These are phyloP conservation scores for Euspilapteryx auroguttella DNA, from an alignment of 2,888 invertebrate species.

Conservation along the genomic window DNA sequence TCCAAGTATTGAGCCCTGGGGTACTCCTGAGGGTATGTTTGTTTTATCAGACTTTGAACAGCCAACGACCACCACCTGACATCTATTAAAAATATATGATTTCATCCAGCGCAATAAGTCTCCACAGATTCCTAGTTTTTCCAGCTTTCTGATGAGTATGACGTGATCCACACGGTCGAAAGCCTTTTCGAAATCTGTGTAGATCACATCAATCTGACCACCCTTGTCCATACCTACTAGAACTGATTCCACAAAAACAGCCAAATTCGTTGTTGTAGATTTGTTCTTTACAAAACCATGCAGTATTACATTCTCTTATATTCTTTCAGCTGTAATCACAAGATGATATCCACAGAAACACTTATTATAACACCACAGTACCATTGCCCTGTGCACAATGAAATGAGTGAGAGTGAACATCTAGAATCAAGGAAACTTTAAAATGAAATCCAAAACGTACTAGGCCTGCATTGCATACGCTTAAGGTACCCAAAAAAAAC, in stretches of 20 bases:
- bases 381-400: too few species aligned
- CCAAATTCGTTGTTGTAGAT: not conserved
- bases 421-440: too few species aligned
- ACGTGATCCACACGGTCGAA: slow-evolving; percentile 1
- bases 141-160: not conserved
- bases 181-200: slow-evolving; percentile 1
- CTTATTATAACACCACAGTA: too few species aligned
- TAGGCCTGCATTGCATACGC: too few species aligned
- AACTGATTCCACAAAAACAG: not conserved
- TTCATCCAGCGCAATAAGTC: not conserved
- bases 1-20: slow-evolving; percentile 1
- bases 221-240: not conserved
- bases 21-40: not conserved
- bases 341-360: too few species aligned
- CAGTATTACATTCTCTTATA: too few species aligned
- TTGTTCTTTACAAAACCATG: not conserved
- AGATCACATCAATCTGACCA: not conserved
- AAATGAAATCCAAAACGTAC: too few species aligned
- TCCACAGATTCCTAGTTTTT: not conserved
- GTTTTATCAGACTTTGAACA: not conserved
- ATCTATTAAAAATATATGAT: not conserved
- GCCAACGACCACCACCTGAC: not conserved
- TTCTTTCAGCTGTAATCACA: too few species aligned
- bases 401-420: too few species aligned
- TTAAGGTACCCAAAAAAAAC: too few species aligned